Conservation (phyloP, 2,113 vertebrate genomes). For the Daboia siamensis region DNA sequence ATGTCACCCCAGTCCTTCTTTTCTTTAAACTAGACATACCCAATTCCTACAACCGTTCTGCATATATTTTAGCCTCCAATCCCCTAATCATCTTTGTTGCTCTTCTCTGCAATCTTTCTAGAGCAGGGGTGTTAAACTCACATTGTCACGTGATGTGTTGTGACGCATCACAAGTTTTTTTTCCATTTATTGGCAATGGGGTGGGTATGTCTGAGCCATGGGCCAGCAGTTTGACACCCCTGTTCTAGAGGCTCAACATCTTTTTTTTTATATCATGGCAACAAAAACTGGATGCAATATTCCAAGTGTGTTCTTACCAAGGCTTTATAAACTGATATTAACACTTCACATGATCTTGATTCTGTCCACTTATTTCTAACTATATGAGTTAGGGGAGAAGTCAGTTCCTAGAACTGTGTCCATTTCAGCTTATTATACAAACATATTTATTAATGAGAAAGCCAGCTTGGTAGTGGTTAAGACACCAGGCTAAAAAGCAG, state of each 20-base stretch:
- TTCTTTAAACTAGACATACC: background rate
- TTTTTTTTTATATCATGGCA: background rate
- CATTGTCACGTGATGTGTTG: too few relatives aligned
- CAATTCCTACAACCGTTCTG: background rate
- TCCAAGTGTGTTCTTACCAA: background rate
- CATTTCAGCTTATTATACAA: background rate
- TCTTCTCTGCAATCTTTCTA: background rate
- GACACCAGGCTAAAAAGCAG: background rate
- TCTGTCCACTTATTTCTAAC: background rate
- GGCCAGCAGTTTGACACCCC: too few relatives aligned
- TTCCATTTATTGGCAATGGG: too few relatives aligned
- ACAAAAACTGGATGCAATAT: background rate
- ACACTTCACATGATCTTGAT: background rate
- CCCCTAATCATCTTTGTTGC: background rate
- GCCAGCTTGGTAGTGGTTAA: background rate
- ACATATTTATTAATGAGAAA: background rate
- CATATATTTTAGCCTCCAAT: background rate
- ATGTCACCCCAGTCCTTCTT: background rate
- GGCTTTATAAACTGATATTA: background rate
- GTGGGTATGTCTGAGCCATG: too few relatives aligned
- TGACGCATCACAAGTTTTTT: too few relatives aligned
- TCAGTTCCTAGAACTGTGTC: background rate
- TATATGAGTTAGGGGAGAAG: background rate
- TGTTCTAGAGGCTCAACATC: background rate
- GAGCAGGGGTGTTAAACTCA: background rate